phyloP scores from a whole-genome alignment of 2,888 invertebrate species.

The Orthosia gothica region DNA sequence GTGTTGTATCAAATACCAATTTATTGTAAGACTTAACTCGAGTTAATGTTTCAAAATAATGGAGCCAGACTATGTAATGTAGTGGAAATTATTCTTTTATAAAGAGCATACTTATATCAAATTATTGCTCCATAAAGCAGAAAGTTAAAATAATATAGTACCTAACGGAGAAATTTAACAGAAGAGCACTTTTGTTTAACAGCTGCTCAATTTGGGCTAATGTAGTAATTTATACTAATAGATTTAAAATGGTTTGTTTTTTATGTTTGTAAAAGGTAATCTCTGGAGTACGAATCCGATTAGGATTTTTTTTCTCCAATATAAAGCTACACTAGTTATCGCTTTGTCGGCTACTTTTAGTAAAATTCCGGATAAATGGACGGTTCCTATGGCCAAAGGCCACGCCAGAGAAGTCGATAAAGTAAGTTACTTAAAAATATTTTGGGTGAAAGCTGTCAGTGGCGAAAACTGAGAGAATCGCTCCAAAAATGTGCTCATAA shows the following conservation, averaged over 20 bases:
- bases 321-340: too few relatives aligned
- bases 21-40: slow-evolving; percentile 22
- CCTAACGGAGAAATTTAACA: neutral
- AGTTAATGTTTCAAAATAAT: slow-evolving; percentile 24
- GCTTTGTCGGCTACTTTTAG: too few relatives aligned
- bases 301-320: too few relatives aligned
- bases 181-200: neutral
- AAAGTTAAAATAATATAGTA: neutral
- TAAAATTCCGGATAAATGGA: too few relatives aligned
- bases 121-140: slow-evolving; percentile 4
- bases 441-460: too few relatives aligned
- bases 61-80: slow-evolving; percentile 35
- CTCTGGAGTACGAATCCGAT: too few relatives aligned
- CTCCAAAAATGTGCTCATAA: too few relatives aligned
- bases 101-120: slow-evolving; percentile 9
- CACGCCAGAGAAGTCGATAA: too few relatives aligned
- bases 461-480: neutral
- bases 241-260: too few relatives aligned
- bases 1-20: slow-evolving; percentile 21
- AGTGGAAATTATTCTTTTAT: slow-evolving; percentile 32
- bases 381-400: too few relatives aligned
- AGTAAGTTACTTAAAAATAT: too few relatives aligned
- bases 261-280: too few relatives aligned
- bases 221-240: neutral
- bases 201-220: neutral